These are phyloP conservation scores for Sitobion miscanthi DNA, from an alignment of 1,140 invertebrate species.

Conservation along the genomic window DNA sequence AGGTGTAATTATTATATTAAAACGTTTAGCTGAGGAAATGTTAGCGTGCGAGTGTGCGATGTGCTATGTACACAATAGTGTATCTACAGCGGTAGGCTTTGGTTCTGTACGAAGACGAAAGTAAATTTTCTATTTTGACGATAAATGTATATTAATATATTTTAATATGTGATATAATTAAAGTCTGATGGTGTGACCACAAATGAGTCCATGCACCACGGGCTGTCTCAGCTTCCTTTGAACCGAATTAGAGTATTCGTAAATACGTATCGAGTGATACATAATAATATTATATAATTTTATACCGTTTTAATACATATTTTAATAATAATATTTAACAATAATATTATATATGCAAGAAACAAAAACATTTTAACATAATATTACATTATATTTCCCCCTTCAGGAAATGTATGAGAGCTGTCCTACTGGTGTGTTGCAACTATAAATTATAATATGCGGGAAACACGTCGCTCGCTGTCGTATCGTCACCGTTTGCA, in stretches of 20 bases:
- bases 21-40: background rate
- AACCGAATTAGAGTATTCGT: background rate
- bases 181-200: no score
- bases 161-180: background rate
- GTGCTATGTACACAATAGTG: background rate
- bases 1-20: constrained; percentile 22
- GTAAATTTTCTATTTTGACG: background rate
- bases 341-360: background rate
- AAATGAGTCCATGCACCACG: background rate
- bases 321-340: background rate
- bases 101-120: background rate
- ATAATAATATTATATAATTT: background rate
- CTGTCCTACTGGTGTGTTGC: background rate
- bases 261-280: background rate
- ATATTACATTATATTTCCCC: background rate
- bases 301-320: background rate
- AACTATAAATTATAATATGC: background rate
- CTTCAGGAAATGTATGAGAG: background rate
- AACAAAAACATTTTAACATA: background rate
- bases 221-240: background rate
- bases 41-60: background rate
- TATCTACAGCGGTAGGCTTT: background rate
- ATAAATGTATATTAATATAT: background rate
- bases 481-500: background rate
- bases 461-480: background rate